phyloP scores from a whole-genome alignment of 2,797 vertebrate species.

The Pagetopsis macropterus region DNA sequence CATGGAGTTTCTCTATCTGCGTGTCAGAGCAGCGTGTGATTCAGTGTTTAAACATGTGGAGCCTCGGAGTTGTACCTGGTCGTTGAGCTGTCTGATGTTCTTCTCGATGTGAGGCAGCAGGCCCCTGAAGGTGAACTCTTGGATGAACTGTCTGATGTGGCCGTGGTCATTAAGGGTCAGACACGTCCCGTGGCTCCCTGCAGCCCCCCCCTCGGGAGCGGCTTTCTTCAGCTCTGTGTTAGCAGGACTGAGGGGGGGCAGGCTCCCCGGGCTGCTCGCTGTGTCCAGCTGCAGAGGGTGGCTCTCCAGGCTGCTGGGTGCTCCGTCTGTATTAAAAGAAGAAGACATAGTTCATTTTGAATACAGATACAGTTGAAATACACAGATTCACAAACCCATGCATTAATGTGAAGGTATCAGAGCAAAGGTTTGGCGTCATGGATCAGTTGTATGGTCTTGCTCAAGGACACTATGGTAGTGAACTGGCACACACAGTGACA shows the following conservation, averaged over 20 bases:
- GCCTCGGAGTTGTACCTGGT: conserved; percentile 86
- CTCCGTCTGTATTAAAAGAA: conserved; percentile 74
- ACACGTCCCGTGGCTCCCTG: conserved; percentile 87
- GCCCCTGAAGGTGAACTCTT: conserved; percentile 97
- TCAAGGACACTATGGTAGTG: too few relatives aligned
- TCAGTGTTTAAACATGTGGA: background rate
- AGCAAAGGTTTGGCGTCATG: too few relatives aligned
- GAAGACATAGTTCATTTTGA: background rate
- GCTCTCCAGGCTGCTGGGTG: conserved; percentile 83
- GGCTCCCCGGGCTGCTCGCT: conserved; percentile 71
- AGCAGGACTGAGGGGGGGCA: conserved; percentile 72
- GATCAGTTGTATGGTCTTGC: too few relatives aligned
- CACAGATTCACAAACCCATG: too few relatives aligned
- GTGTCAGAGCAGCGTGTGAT: too few relatives aligned
- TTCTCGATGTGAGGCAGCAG: conserved; percentile 97
- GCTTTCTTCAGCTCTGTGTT: conserved; percentile 81
- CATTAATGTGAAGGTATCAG: too few relatives aligned
- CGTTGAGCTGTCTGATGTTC: conserved; percentile 97
- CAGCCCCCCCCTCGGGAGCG: conserved; percentile 47
- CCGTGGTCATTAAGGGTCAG: conserved; percentile 96
- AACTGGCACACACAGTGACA: too few relatives aligned
- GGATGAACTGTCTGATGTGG: conserved; percentile 95
- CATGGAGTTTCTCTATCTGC: too few relatives aligned
- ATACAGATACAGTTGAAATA: too few relatives aligned
- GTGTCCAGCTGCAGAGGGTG: conserved; percentile 90